Percentiles rank a stretch among this genome's conserved stretches.
phyloP scores from a whole-genome alignment of 2,113 vertebrate genomes.

The Calidris pugnax region DNA sequence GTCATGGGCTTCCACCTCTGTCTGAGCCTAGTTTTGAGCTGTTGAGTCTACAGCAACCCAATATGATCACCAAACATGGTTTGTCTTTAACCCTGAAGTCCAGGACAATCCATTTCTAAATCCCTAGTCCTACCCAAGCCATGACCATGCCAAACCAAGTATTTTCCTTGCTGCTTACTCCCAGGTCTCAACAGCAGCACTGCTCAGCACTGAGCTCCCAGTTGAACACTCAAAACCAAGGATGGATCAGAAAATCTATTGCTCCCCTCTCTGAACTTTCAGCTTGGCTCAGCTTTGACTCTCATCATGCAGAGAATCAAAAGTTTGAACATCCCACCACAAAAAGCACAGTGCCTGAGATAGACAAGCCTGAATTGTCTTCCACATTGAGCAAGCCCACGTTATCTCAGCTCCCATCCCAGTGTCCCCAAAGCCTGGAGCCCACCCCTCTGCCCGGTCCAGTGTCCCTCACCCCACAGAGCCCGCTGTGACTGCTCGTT shows the following conservation, averaged over 20 bases:
- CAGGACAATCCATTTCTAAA: not conserved
- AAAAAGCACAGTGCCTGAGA: not conserved
- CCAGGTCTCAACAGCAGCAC: not conserved
- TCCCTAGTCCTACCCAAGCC: not conserved
- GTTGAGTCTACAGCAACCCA: not conserved
- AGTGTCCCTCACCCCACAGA: not conserved
- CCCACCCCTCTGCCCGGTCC: not conserved
- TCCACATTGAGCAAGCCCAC: not conserved
- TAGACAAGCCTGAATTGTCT: not conserved
- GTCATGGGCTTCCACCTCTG: not conserved
- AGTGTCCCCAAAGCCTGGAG: not conserved
- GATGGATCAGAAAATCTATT: not conserved
- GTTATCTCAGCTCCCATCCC: not conserved
- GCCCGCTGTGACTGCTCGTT: fast-evolving
- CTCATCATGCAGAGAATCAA: not conserved
- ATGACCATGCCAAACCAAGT: fast-evolving
- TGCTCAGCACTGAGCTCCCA: not conserved
- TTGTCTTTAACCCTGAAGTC: not conserved
- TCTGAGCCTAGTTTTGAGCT: not conserved
- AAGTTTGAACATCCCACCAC: not conserved
- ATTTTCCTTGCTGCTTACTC: not conserved
- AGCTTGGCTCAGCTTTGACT: not conserved
- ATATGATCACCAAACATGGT: not conserved
- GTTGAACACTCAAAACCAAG: not conserved
- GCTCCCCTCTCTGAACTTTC: not conserved